Base-by-base conservation (phyloP, 2,113 vertebrate species). In the Lycocorax pyrrhopterus region DNA sequence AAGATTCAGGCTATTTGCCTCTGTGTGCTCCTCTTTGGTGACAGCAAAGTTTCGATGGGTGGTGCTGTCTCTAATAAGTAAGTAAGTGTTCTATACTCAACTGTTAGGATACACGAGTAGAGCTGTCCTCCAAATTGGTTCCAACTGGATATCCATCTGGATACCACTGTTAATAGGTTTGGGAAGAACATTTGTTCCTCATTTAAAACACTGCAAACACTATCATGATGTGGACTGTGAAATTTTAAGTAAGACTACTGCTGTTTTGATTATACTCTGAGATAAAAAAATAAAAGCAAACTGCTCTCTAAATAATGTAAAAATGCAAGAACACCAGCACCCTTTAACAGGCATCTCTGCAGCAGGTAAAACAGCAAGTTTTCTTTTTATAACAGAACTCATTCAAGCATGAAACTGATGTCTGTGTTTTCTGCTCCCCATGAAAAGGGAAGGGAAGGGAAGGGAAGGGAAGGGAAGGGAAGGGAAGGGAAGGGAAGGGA, bases 111-210 rank as follows among this genome's bases (percentile, higher is more conserved):
- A 87, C 87, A 44, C 10, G 35, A 60, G 82, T 78, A 87, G 87
- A 97, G 26, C 89, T 97, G 90, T 95, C 95, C 76, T 96, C 87
- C 53, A 59, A 94, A 96, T 94, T 96, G 93, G 83, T 96, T 96
- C 86, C 81, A 97, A 98, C n/a, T n/a, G n/a, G n/a, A n/a, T n/a
- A n/a, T n/a, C n/a, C 97, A 97, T 98, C 97, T 98, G 96, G 96
- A 94, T 96, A 94, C 68, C 93, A 90, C 86, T 90, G 81, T 91
- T 96, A 96, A 59, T 73, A 94, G 52, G 43, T 75, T 97, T 90
- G 58, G 33, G 75, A 88, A 78, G 62, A 96, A 91, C 97, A 98
- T 96, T 81, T 98, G 97, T 89, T 97, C 96, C 72, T 97, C 93
- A 96, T 98, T 97, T 97, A 93, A 93, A 97, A 62, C 68, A 69